A percentile compares a stretch with the other conserved stretches of the same genome.
phyloP scores from a whole-genome alignment of 2,797 vertebrate genomes.

The Paedocypris micromegethes region DNA sequence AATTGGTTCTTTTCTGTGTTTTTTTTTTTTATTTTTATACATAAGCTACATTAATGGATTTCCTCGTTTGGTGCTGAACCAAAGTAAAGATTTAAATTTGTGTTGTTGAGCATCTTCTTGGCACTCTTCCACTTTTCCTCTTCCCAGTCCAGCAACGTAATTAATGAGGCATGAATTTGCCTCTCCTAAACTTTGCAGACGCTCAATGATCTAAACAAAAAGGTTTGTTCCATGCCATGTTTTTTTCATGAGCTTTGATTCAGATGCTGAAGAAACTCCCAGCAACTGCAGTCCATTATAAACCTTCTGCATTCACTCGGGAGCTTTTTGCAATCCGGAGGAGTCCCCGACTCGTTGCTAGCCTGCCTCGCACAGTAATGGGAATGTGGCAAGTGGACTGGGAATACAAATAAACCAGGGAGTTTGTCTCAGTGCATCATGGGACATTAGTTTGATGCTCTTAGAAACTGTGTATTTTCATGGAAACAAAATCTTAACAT shows the following conservation, averaged over 20 bases:
- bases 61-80: background rate
- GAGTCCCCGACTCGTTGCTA: constrained; percentile 41
- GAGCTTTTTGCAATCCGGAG: constrained; percentile 48
- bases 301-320: constrained; percentile 43
- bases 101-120: constrained; percentile 22
- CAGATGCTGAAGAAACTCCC: constrained; percentile 43
- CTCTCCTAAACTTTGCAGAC: constrained; percentile 46
- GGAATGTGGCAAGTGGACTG: constrained; percentile 15
- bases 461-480: constrained; percentile 39
- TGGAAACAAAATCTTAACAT: too few species aligned
- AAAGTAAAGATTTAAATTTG: constrained; percentile 4
- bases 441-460: constrained; percentile 30
- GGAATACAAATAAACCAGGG: constrained; percentile 32
- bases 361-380: constrained; percentile 47
- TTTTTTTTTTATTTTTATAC: background rate
- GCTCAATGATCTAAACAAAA: constrained; percentile 64
- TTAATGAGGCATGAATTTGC: constrained; percentile 39
- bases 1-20: background rate
- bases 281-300: constrained; percentile 51
- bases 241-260: constrained; percentile 59
- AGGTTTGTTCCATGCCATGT: constrained; percentile 52
- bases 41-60: background rate
- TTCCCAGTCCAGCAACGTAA: constrained; percentile 37
- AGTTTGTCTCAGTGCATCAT: constrained; percentile 18
- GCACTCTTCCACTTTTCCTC: constrained; percentile 34